Evolutionary conservation across 2,797 vertebrate genomes (phyloP), one percentile per base, ranked within the genome.

Genomic region (Hippoglossus hippoglossus): DNA sequence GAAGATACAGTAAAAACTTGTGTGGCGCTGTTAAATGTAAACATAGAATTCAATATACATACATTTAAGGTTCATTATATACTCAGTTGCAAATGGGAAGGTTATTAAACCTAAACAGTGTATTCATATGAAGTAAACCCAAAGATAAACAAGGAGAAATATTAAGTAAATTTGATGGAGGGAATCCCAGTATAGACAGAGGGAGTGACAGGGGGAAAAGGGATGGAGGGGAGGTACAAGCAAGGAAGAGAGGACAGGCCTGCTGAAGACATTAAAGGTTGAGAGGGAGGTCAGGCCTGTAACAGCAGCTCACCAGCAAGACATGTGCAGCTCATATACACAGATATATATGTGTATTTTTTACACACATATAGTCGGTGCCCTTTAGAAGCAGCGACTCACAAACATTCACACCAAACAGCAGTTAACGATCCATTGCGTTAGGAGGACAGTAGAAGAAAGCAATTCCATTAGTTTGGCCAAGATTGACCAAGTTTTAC

Each of bases 191-290:
- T 19, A 34, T 36, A 61, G 61, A 15, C 26, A 52, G 16, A 22
- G 28, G 54, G 68, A 52, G 56, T 44, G 31, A 36, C 75, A 61
- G 53, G 36, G 18, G 19, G 52, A 70, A 62, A 62, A 64, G 19
- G 34, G 36, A 49, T 25, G 9, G 31, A 60, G 19, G 47, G 51
- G 68, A 75, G 56, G 53, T 39, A 41, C 67, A 59, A 34, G 64
- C 50, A 55, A 55, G 52, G 70, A 63, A 54, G 75, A 72, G 80
- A 67, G 82, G 69, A 63, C 31, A 3, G 66, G 78, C 74, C 91
- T 93, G 93, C 80, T 87, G 79, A 91, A 92, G 75, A 77, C 88
- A 93, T 93, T 93, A 92, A 47, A 71, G 63, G 89, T 90, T 94
- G 85, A 92, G 73, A 34, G 76, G 83, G 71, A 88, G 91, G 91